Conservation (phyloP, 2,888 invertebrate genomes). For the Stenodema calcarata region DNA sequence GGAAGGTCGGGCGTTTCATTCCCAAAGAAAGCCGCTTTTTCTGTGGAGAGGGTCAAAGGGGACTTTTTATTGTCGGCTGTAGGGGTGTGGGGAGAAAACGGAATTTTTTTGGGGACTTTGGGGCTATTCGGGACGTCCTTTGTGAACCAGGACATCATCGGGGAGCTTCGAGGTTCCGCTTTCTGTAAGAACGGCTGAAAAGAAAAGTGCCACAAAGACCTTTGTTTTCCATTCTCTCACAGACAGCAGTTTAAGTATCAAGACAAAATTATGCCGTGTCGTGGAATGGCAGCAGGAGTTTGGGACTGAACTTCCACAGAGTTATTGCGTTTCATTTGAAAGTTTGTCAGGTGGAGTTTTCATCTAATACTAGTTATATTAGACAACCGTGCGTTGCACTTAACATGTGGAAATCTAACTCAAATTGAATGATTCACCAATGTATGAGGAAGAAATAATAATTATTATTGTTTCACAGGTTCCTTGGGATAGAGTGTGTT, state of each 20-base stretch:
- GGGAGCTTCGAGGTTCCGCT: not conserved
- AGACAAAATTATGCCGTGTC: too few relatives aligned
- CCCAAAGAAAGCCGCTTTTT: not conserved
- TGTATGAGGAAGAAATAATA: too few relatives aligned
- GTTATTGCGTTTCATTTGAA: too few relatives aligned
- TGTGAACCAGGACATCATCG: not conserved
- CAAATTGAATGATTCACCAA: too few relatives aligned
- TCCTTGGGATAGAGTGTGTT: not conserved
- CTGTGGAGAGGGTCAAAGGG: not conserved
- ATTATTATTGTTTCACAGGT: too few relatives aligned
- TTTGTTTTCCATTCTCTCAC: not conserved
- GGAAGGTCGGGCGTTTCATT: slow-evolving; percentile 2
- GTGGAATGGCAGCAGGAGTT: too few relatives aligned
- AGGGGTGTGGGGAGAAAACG: not conserved
- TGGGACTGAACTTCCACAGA: too few relatives aligned
- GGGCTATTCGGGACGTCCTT: not conserved
- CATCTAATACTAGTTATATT: too few relatives aligned
- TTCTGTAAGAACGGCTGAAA: not conserved
- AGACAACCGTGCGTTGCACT: too few relatives aligned
- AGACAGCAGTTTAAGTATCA: too few relatives aligned
- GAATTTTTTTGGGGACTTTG: not conserved
- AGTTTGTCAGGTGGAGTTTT: too few relatives aligned
- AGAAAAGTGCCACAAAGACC: not conserved
- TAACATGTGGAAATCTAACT: too few relatives aligned
- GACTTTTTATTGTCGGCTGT: not conserved